Conservation (phyloP, 2,888 invertebrate species). For the Diabrotica balteata region DNA sequence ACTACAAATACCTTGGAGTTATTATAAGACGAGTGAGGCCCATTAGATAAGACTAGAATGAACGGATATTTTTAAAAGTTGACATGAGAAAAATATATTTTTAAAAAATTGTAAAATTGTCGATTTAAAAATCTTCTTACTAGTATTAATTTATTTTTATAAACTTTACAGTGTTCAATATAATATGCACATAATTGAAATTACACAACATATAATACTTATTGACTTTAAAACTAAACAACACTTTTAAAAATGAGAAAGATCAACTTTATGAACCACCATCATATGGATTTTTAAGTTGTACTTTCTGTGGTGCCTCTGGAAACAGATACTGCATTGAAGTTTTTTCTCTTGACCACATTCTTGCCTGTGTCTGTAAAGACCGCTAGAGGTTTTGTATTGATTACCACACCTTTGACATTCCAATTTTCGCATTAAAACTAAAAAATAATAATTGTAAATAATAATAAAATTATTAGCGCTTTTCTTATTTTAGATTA, state of each 20-base stretch:
- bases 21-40: too few relatives aligned
- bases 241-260: not conserved
- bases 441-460: not conserved
- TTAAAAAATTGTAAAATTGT: too few relatives aligned
- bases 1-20: too few relatives aligned
- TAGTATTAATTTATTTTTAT: too few relatives aligned
- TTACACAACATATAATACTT: not conserved
- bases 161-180: too few relatives aligned
- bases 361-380: slow-evolving; percentile 43
- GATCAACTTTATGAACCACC: slow-evolving; percentile 21
- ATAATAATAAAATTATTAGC: not conserved
- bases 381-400: slow-evolving; percentile 42
- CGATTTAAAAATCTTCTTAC: too few relatives aligned
- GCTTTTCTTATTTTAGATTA: too few relatives aligned
- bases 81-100: too few relatives aligned
- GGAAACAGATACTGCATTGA: slow-evolving; percentile 35
- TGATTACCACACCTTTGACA: slow-evolving; percentile 31
- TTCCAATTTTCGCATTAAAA: not conserved
- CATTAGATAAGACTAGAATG: too few relatives aligned
- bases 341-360: slow-evolving; percentile 42
- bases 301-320: slow-evolving; percentile 39
- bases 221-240: not conserved
- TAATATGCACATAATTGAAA: too few relatives aligned
- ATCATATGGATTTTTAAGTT: slow-evolving; percentile 36
- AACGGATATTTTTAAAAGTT: too few relatives aligned